Evolutionary conservation across 2,888 invertebrate species (phyloP), one percentile per base, ranked within the genome.

Genomic region (Morpho helenor): DNA sequence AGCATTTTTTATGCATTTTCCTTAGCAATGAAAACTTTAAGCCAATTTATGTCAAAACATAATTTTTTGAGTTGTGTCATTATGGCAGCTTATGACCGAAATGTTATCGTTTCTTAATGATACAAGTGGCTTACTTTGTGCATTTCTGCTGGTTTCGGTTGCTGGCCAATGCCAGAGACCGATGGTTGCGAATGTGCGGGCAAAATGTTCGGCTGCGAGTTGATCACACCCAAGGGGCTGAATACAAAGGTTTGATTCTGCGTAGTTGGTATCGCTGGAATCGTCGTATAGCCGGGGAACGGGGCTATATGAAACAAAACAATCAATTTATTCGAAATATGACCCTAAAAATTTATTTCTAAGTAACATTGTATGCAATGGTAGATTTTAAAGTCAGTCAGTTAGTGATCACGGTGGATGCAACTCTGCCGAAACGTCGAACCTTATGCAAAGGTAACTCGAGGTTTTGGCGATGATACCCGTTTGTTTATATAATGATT

Each of bases 241-340:
- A 94, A 95, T 51, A 96, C 94, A 69, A 96, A 89, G 7, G 96
- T 96, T 76, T 96, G 96, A 68, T 94, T 92, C 84, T 96, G 95
- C 60, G 95, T 94, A 7, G 95, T 94, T 52, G 94, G 93, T 67
- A 95, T 96, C 44, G 95, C 94, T 23, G 95, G 95, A 61, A 95
- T 95, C 16, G 94, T 95, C 56, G 95, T 92, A 76, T 96, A 97
- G 3, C 96, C 95, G 4, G 95, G 94, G 85, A 93, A 95, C 66
- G 93, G 91, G 2, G 92, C 92, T 91, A 79, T 56, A 66, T 10
- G 48, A 48, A 57, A 50, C 59, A 55, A 41, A 52, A 45, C 40
- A 41, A 42, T 52, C 22, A 50, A 45, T 40, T 49, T 50, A 43
- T 50, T 44, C n/a, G 43, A 41, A 62, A 31, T 31, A 3, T 41